Percentiles rank a stretch among this genome's conserved stretches.
These are phyloP conservation scores for Polyodon spathula DNA, from an alignment of 2,113 vertebrate genomes.

Conservation along the genomic window DNA sequence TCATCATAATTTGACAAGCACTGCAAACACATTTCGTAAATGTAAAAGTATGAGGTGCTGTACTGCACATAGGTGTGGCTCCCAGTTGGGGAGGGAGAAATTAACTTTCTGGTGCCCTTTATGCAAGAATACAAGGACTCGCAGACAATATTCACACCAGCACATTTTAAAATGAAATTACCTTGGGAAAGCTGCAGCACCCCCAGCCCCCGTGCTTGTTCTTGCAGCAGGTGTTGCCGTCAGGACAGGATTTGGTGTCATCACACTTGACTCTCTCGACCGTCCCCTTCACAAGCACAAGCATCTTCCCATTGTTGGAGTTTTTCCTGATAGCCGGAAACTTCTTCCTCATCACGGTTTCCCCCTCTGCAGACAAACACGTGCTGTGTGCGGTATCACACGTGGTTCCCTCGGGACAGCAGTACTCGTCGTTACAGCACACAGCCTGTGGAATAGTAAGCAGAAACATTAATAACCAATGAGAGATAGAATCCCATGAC, in stretches of 20 bases:
- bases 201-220: constrained; percentile 35
- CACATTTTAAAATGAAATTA: constrained; percentile 19
- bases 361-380: too few relatives aligned
- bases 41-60: too few relatives aligned
- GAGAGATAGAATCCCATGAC: background rate
- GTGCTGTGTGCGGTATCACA: too few relatives aligned
- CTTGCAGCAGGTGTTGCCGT: constrained; percentile 64
- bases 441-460: constrained; percentile 40
- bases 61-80: too few relatives aligned
- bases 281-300: constrained; percentile 12
- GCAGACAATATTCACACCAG: constrained; percentile 53
- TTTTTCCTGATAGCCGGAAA: too few relatives aligned
- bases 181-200: constrained; percentile 56
- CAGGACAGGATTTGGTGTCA: constrained; percentile 47
- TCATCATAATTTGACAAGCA: too few relatives aligned
- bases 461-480: background rate
- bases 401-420: constrained; percentile 58
- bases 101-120: too few relatives aligned
- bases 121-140: too few relatives aligned
- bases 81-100: too few relatives aligned
- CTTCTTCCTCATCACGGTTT: too few relatives aligned
- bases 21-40: too few relatives aligned
- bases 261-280: constrained; percentile 25
- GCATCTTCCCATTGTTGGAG: too few relatives aligned
- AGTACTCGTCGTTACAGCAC: constrained; percentile 61